phyloP scores from a whole-genome alignment of 2,888 invertebrate genomes.

The Lithosia quadra region DNA sequence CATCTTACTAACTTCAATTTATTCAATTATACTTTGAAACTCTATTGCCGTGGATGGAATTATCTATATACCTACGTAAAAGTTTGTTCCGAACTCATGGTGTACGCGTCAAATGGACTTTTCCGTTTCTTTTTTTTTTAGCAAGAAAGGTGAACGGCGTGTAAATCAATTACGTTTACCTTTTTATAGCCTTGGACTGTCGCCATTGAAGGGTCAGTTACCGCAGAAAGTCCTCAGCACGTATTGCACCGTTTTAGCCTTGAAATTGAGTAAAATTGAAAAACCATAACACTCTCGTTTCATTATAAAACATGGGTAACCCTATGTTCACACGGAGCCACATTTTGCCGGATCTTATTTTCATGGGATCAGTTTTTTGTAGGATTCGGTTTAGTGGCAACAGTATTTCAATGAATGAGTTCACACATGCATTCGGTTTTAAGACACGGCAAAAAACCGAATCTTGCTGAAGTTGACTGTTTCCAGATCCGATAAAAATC shows the following conservation, averaged over 20 bases:
- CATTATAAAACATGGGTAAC: too few species aligned
- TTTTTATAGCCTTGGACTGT: neutral
- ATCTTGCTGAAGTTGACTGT: too few species aligned
- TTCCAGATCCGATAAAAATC: too few species aligned
- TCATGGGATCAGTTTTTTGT: too few species aligned
- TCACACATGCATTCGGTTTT: too few species aligned
- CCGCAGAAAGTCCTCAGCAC: neutral
- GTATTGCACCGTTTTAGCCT: neutral
- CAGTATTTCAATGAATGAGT: too few species aligned
- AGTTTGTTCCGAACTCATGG: neutral
- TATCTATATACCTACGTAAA: neutral
- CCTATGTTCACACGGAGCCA: too few species aligned
- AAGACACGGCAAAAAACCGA: too few species aligned
- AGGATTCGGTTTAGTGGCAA: too few species aligned
- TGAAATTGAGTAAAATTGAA: neutral
- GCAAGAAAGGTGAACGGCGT: slow-evolving; percentile 1
- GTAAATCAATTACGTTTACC: neutral
- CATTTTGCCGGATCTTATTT: too few species aligned
- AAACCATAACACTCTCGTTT: too few species aligned
- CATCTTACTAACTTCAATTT: neutral
- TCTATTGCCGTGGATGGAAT: neutral
- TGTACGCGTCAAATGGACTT: neutral
- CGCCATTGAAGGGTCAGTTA: slow-evolving; percentile 1
- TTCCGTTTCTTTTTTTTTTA: neutral
- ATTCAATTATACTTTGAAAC: neutral